These are phyloP conservation scores for Cisticola juncidis DNA, from an alignment of 2,113 vertebrate genomes.

Conservation along the genomic window DNA sequence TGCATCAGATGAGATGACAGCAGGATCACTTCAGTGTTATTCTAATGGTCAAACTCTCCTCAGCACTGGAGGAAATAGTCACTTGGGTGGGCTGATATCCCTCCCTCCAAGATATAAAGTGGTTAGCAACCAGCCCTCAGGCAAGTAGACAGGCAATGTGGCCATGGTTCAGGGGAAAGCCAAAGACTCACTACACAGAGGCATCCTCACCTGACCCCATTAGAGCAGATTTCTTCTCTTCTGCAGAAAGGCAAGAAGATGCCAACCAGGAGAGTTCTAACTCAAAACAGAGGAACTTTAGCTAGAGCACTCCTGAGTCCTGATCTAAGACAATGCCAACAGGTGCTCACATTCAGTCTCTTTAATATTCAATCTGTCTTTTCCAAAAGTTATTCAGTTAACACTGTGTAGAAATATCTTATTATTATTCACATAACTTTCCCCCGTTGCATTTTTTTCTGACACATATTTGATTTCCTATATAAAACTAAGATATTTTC, in stretches of 20 bases:
- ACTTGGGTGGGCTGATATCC: background rate
- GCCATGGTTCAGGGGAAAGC: background rate
- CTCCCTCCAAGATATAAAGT: background rate
- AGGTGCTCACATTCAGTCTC: background rate
- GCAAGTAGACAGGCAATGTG: background rate
- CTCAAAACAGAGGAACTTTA: background rate
- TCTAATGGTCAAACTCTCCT: background rate
- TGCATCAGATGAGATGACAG: background rate
- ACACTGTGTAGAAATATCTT: background rate
- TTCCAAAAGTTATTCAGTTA: background rate
- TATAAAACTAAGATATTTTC: conserved; percentile 12
- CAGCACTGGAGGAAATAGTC: background rate
- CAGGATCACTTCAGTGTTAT: background rate
- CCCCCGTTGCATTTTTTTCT: background rate
- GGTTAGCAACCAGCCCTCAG: background rate
- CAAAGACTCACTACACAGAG: background rate
- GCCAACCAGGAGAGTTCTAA: background rate
- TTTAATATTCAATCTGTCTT: background rate
- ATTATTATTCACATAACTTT: background rate
- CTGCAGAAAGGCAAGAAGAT: background rate
- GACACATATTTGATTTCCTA: background rate
- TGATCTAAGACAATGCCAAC: background rate
- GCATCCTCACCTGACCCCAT: background rate
- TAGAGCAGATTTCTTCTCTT: background rate
- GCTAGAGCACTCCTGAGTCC: background rate